Percentiles rank a stretch among this genome's conserved stretches.
Evolutionary conservation across 2,888 invertebrate genomes (phyloP).

Genomic region (Rhagonycha fulva): DNA sequence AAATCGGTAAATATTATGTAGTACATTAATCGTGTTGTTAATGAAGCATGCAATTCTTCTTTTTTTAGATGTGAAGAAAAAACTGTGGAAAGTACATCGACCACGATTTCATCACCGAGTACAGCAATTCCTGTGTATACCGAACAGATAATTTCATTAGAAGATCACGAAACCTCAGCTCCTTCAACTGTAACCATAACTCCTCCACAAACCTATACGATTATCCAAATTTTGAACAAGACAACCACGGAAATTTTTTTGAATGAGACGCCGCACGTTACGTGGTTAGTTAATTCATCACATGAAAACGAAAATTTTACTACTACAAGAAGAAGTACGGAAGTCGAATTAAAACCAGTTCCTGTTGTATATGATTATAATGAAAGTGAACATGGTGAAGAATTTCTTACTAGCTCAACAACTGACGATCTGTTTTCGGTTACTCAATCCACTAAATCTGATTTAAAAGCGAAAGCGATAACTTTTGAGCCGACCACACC

Average conservation of each 20-base stretch:
- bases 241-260: conserved; percentile 24
- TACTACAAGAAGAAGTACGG: conserved; percentile 37
- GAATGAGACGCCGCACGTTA: neutral
- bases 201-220: conserved; percentile 17
- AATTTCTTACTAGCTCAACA: conserved; percentile 27
- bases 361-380: conserved; percentile 38
- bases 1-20: conserved; percentile 57
- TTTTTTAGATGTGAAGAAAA: neutral
- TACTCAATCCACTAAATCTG: conserved; percentile 36
- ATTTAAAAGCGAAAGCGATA: conserved; percentile 33
- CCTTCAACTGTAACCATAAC: neutral
- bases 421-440: conserved; percentile 18
- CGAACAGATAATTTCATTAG: neutral
- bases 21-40: neutral
- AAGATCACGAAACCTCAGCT: neutral
- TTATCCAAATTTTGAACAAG: neutral
- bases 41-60: neutral
- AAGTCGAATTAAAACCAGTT: conserved; percentile 34
- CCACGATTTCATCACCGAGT: neutral
- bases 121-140: neutral
- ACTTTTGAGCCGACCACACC: conserved; percentile 33
- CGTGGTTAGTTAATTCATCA: neutral
- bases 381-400: conserved; percentile 52
- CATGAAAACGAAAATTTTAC: neutral
- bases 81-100: neutral